Conservation (phyloP, 1,140 invertebrate genomes). For the Venturia canescens region DNA sequence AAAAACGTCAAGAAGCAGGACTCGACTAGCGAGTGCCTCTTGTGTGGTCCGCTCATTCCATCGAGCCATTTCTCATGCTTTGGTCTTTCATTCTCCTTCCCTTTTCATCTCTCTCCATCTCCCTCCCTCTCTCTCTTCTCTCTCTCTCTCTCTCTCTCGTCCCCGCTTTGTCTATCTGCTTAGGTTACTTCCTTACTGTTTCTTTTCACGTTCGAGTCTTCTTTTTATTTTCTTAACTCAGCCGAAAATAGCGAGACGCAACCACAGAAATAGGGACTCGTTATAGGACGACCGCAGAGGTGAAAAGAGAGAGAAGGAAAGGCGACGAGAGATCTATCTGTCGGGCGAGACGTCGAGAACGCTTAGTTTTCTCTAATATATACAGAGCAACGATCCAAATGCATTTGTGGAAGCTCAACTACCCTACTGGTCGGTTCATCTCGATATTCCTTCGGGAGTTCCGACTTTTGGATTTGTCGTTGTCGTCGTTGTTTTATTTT, state of each 20-base stretch:
- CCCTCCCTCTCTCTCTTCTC: background rate
- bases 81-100: slow-evolving; percentile 27
- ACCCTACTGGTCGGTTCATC: background rate
- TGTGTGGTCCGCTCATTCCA: slow-evolving; percentile 54
- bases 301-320: slow-evolving; percentile 31
- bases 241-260: slow-evolving; percentile 31
- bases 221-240: slow-evolving; percentile 24
- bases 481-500: slow-evolving; percentile 19
- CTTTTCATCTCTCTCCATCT: slow-evolving; percentile 6
- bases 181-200: slow-evolving; percentile 35
- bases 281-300: slow-evolving; percentile 42
- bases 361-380: slow-evolving; percentile 48
- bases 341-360: slow-evolving; percentile 46
- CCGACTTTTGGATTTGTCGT: slow-evolving; percentile 13
- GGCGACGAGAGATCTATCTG: slow-evolving; percentile 50
- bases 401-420: background rate
- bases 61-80: slow-evolving; percentile 41
- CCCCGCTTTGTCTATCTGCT: slow-evolving; percentile 37
- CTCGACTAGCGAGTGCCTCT: slow-evolving; percentile 51
- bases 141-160: background rate
- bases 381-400: slow-evolving; percentile 8
- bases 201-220: slow-evolving; percentile 29
- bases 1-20: slow-evolving; percentile 58
- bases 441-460: slow-evolving; percentile 41
- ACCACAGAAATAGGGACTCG: slow-evolving; percentile 48